Base-by-base conservation (phyloP, 1,140 invertebrate species). In the Drosophila sp. region DNA sequence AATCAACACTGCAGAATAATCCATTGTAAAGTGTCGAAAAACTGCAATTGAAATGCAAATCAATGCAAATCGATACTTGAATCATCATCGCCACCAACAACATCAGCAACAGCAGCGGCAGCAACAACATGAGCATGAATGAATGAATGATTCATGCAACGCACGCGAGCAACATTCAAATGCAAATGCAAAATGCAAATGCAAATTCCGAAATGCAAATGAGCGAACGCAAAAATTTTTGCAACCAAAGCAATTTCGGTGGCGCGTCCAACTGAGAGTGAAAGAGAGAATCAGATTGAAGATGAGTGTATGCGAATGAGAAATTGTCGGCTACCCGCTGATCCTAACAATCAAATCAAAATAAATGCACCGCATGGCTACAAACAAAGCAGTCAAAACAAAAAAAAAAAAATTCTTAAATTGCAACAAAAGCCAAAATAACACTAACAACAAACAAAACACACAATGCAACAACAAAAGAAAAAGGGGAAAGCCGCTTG, bases 21-120 rank as follows among this genome's bases (percentile, higher is more conserved):
- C 79, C 83, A 86, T 86, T 86, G 83, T 86, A 86, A 85, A 86
- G 83, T 86, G 83, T 87, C 83, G 83, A 86, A 86, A 82, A 86
- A 83, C 71, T 87, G 83, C 83, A 86, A 87, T 86, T 86, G 76
- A 86, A 86, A 86, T 86, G 83, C 83, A 86, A 86, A 86, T 86
- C 83, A 87, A 86, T 86, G 83, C 83, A 86, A 86, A 86, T 86
- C 83, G 83, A 86, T 86, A 86, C 83, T 87, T 87, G 83, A 86
- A 86, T 86, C 83, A 82, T 87, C 82, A 80, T 66, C 73, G 44
- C 44, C 44, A 50, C 25, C 44, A 47, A 47, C 44, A 47, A 47
- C 44, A 38, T 8, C 35, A 75, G 29, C 55, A 38, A 27, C 67
- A 70, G 56, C 56, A 50, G 11, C 58, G 47, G 7, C 66, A 50